A percentile compares a stretch with the other conserved stretches of the same genome.
Conservation (phyloP, 2,888 invertebrate species). For the Amitus sp. region DNA sequence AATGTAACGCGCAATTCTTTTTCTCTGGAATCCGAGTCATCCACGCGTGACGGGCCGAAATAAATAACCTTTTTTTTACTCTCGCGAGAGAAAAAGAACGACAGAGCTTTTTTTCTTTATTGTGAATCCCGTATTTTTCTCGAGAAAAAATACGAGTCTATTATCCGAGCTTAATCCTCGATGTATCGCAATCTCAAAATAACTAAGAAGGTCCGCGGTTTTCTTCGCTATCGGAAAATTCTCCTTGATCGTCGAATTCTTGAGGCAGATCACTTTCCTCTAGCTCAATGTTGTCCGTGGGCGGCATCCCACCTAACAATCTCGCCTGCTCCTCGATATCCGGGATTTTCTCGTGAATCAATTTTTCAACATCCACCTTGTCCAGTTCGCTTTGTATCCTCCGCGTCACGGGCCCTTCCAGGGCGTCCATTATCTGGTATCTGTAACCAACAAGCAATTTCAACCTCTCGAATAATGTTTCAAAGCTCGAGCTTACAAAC, state of each 20-base stretch:
- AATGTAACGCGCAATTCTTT: no score
- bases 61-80: no score
- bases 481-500: no score
- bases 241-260: constrained; percentile 50
- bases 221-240: constrained; percentile 61
- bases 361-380: constrained; percentile 77
- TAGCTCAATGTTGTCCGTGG: constrained; percentile 51
- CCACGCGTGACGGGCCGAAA: no score
- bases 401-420: constrained; percentile 81
- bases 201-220: constrained; percentile 52
- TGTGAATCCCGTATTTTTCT: no score
- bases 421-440: constrained; percentile 87
- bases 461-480: no score
- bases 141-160: no score
- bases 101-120: no score
- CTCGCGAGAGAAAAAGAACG: no score
- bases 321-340: constrained; percentile 73
- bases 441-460: constrained; percentile 38
- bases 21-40: no score
- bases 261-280: constrained; percentile 43
- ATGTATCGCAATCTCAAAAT: neutral
- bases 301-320: constrained; percentile 44
- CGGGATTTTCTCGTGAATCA: constrained; percentile 77
- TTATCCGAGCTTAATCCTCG: neutral
- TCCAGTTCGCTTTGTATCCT: constrained; percentile 80